These are phyloP conservation scores for Sepiola atlantica DNA, from an alignment of 2,888 invertebrate species.

Conservation along the genomic window DNA sequence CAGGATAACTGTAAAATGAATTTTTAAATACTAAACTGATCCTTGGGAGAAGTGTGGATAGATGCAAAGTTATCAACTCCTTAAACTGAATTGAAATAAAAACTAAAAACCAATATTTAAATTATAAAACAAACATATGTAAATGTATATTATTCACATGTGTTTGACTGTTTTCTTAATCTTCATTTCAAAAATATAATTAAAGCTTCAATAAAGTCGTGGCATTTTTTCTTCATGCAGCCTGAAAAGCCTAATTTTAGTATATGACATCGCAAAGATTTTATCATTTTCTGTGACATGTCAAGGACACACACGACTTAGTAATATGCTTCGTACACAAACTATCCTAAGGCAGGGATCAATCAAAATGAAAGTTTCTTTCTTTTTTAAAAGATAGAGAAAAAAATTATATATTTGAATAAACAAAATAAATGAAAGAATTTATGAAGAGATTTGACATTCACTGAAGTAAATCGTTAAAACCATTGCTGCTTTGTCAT, in stretches of 20 bases:
- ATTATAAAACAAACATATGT: too few species aligned
- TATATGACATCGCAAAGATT: not conserved
- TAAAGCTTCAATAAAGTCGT: not conserved
- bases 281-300: not conserved
- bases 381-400: not conserved
- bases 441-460: not conserved
- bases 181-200: not conserved
- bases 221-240: not conserved
- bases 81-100: too few species aligned
- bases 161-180: too few species aligned
- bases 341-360: not conserved
- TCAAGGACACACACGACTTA: not conserved
- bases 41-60: too few species aligned
- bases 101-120: too few species aligned
- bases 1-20: too few species aligned
- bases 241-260: too few species aligned
- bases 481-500: slow-evolving; percentile 17
- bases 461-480: slow-evolving; percentile 1
- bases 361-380: slow-evolving; percentile 2
- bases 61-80: too few species aligned
- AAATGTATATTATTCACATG: too few species aligned
- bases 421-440: not conserved
- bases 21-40: too few species aligned
- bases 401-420: not conserved
- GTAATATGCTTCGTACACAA: not conserved